phyloP scores from a whole-genome alignment of 1,140 invertebrate genomes.

The Hyles vespertilio region DNA sequence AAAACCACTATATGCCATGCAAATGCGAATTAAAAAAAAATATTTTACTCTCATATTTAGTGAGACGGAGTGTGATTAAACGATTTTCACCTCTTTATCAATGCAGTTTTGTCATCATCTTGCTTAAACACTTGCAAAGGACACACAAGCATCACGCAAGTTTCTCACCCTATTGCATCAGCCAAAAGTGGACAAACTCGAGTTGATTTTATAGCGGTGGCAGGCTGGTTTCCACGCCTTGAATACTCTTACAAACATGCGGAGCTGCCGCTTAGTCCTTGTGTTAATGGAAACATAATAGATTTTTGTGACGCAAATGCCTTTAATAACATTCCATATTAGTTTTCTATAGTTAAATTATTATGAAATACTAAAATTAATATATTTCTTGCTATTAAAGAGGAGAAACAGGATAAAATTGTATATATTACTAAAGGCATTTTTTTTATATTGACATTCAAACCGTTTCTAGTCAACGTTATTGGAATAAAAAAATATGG shows the following conservation, averaged over 20 bases:
- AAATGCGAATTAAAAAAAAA: no score
- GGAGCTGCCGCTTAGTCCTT: no score
- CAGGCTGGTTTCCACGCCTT: constrained; percentile 26
- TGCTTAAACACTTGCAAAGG: constrained; percentile 32
- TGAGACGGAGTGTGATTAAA: constrained; percentile 1
- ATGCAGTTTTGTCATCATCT: constrained; percentile 33
- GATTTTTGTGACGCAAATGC: no score
- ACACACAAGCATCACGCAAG: constrained; percentile 57
- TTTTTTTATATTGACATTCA: no score
- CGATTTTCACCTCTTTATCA: constrained; percentile 21
- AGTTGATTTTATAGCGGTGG: constrained; percentile 35
- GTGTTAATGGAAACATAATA: no score
- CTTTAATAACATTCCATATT: no score
- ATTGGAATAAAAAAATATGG: not conserved
- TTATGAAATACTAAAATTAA: no score
- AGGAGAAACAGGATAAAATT: not conserved
- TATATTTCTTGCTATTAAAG: not conserved
- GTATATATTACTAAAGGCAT: no score
- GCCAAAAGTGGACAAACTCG: constrained; percentile 49
- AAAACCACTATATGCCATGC: no score
- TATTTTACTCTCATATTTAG: no score
- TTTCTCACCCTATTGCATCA: constrained; percentile 59
- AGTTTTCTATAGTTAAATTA: no score
- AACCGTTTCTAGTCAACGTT: not conserved
- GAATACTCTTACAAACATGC: not conserved